Evolutionary conservation across 2,888 invertebrate genomes (phyloP), one percentile per base, ranked within the genome.

Genomic region (Eretmocerus hayati): DNA sequence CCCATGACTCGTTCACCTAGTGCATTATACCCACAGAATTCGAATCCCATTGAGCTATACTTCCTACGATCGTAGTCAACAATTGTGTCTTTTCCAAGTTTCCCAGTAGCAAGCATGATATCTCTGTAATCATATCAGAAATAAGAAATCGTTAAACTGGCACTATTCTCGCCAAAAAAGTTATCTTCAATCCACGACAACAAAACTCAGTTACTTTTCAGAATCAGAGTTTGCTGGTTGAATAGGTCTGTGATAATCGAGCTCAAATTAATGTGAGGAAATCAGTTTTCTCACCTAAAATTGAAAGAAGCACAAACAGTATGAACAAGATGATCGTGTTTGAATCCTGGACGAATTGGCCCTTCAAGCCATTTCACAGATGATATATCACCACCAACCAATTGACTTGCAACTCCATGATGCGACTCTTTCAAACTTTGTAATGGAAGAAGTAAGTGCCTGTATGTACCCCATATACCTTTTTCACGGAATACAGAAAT

Each of bases 91-190:
- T 56, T 80, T 8, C 87, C 83, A 8, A 96, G 78, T 63, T 90
- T 90, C 2, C 93, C 95, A 1, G 90, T 89, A 0, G 93, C 90
- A 1, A 90, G 76, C 95, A 96, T 95, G 1, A 96, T 77, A 69
- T 96, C 95, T 62, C 90, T 83, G 81, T 8, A 30, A 30, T 9
- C 8, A 30, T n/a, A n/a, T n/a, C n/a, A n/a, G n/a, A n/a, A n/a
- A n/a, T n/a, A n/a, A n/a, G n/a, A n/a, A n/a, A n/a, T n/a, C n/a
- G n/a, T n/a, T n/a, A n/a, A n/a, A n/a, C n/a, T n/a, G n/a, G n/a
- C n/a, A n/a, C n/a, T n/a, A n/a, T n/a, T n/a, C n/a, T n/a, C n/a
- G n/a, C n/a, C n/a, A n/a, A n/a, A n/a, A n/a, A n/a, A n/a, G n/a
- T n/a, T n/a, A n/a, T n/a, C n/a, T n/a, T n/a, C n/a, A n/a, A n/a